Evolutionary conservation across 2,797 vertebrate genomes (phyloP).

Genomic region (Poecilia velifera): DNA sequence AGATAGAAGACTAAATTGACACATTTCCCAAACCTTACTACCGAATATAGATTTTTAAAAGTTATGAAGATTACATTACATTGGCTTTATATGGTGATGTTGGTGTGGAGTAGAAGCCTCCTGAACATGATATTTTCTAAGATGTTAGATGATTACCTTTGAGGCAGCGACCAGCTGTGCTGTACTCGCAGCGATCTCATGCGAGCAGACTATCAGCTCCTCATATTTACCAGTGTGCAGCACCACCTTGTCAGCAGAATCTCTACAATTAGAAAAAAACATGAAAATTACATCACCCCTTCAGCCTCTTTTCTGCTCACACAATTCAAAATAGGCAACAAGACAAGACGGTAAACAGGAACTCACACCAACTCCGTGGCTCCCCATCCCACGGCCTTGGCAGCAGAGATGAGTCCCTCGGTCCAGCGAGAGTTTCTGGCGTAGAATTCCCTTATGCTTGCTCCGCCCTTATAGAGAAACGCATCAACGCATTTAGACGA

Average conservation of each 20-base stretch:
- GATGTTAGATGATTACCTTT: constrained; percentile 82
- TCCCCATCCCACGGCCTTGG: constrained; percentile 98
- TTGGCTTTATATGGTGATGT: not conserved
- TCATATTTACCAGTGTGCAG: constrained; percentile 95
- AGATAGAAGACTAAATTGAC: not conserved
- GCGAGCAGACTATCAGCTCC: constrained; percentile 96
- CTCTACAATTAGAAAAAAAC: constrained; percentile 78
- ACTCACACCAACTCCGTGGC: constrained; percentile 98
- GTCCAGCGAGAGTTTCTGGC: constrained; percentile 98
- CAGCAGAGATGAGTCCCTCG: constrained; percentile 96
- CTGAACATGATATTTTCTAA: not conserved
- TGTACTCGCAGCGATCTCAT: constrained; percentile 96
- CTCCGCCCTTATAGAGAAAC: constrained; percentile 85
- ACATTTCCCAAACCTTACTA: not conserved
- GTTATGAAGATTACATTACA: not conserved
- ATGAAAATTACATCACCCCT: constrained; percentile 2
- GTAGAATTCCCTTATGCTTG: constrained; percentile 93
- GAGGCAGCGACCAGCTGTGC: constrained; percentile 98
- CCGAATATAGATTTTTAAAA: not conserved
- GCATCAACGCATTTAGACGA: constrained; percentile 22
- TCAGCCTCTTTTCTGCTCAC: not conserved
- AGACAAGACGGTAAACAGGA: not conserved
- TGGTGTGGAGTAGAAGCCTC: not conserved
- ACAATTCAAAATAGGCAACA: not conserved
- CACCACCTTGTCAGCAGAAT: constrained; percentile 95